Conservation (phyloP, 2,113 vertebrate species). For the Syrrhaptes paradoxus region DNA sequence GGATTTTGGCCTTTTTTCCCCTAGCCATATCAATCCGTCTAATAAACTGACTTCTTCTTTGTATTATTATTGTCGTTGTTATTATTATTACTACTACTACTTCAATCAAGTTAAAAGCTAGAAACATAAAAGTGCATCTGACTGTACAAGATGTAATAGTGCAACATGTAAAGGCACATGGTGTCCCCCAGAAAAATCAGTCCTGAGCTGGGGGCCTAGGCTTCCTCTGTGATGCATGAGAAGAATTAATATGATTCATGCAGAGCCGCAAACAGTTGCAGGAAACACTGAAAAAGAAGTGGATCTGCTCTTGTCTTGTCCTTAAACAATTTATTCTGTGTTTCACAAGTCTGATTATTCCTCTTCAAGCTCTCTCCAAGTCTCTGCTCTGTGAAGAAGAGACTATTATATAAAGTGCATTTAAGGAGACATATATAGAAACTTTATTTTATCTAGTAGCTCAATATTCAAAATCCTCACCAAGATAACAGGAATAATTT, state of each 20-base stretch:
- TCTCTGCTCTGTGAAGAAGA: not conserved
- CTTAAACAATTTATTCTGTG: not conserved
- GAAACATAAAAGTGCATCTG: not conserved
- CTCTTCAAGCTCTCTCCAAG: not conserved
- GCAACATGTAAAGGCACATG: not conserved
- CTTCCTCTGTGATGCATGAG: not conserved
- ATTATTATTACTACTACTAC: not conserved
- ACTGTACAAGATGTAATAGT: fast-evolving
- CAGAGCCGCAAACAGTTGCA: not conserved
- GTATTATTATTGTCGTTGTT: not conserved
- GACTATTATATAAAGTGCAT: not conserved
- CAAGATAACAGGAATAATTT: not conserved
- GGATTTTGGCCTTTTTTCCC: not conserved
- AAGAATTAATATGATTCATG: not conserved
- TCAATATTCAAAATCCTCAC: not conserved
- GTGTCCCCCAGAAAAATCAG: not conserved
- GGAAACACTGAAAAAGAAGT: not conserved
- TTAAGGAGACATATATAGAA: not conserved
- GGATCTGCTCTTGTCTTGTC: not conserved
- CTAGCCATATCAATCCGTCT: not conserved
- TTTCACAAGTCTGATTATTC: not conserved
- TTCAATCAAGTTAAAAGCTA: not conserved
- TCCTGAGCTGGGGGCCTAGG: not conserved
- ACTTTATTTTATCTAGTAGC: not conserved
- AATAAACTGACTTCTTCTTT: not conserved